Evolutionary conservation across 2,797 vertebrate genomes (phyloP).

Genomic region (Notamacropus eugenii): DNA sequence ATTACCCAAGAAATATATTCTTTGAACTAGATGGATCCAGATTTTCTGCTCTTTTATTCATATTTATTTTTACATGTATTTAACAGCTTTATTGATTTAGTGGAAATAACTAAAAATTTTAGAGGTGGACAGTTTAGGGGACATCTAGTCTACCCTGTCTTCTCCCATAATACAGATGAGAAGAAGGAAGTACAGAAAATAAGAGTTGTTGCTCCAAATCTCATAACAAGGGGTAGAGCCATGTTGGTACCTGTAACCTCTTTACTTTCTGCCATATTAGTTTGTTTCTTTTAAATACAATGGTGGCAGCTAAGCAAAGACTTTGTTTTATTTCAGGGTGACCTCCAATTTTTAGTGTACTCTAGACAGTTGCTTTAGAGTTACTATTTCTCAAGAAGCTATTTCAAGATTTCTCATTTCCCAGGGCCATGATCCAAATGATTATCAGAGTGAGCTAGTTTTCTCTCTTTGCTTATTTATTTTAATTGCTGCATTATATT

Average conservation of each 20-base stretch:
- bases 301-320: not conserved
- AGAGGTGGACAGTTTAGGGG: not conserved
- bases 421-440: not conserved
- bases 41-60: not conserved
- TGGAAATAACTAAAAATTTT: not conserved
- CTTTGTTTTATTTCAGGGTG: not conserved
- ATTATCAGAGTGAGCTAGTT: not conserved
- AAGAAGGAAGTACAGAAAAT: not conserved
- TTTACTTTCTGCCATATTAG: not conserved
- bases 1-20: slow-evolving; percentile 4
- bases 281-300: not conserved
- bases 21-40: not conserved
- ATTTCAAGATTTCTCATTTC: not conserved
- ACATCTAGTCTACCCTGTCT: not conserved
- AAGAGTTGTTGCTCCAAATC: not conserved
- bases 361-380: not conserved
- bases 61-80: not conserved
- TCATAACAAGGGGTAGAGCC: not conserved
- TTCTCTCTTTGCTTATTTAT: not conserved
- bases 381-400: not conserved
- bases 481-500: not conserved
- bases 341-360: not conserved
- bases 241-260: not conserved
- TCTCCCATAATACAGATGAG: not conserved
- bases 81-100: not conserved